phyloP scores from a whole-genome alignment of 2,113 vertebrate genomes.

The Coracopsis vasa region DNA sequence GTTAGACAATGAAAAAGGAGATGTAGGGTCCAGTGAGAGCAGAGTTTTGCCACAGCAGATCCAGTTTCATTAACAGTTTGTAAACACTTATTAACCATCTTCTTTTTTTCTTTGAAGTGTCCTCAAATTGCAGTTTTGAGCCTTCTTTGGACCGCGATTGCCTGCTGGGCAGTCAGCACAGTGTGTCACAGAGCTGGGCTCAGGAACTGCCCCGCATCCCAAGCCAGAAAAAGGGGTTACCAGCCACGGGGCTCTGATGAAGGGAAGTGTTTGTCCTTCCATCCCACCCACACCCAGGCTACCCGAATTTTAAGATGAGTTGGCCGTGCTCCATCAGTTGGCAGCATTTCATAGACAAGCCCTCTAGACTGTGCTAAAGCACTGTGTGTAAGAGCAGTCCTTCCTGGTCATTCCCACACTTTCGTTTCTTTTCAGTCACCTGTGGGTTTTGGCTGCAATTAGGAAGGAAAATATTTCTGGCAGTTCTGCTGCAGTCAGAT shows the following conservation, averaged over 20 bases:
- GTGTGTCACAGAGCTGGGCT: background rate
- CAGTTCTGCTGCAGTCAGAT: background rate
- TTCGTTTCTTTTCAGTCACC: slow-evolving; percentile 63
- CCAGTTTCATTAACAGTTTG: background rate
- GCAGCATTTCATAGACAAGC: slow-evolving; percentile 15
- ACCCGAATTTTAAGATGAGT: background rate
- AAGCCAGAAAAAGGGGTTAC: background rate
- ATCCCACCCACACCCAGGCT: background rate
- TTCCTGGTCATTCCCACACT: slow-evolving; percentile 23
- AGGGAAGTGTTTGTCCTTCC: background rate
- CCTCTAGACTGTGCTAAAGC: slow-evolving; percentile 14
- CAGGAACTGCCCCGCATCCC: background rate
- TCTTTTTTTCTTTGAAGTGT: background rate
- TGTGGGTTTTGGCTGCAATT: slow-evolving; percentile 64
- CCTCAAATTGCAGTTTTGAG: background rate
- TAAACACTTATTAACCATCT: background rate
- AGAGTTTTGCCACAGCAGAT: background rate
- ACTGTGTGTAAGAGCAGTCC: background rate
- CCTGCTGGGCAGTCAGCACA: background rate
- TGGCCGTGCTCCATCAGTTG: background rate
- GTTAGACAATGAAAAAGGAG: background rate
- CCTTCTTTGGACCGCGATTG: background rate
- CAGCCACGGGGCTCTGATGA: background rate
- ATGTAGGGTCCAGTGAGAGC: background rate
- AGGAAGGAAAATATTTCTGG: slow-evolving; percentile 10